Percentiles rank a stretch among this genome's conserved stretches.
Conservation (phyloP, 2,113 vertebrate species). For the Clarias batrachus region DNA sequence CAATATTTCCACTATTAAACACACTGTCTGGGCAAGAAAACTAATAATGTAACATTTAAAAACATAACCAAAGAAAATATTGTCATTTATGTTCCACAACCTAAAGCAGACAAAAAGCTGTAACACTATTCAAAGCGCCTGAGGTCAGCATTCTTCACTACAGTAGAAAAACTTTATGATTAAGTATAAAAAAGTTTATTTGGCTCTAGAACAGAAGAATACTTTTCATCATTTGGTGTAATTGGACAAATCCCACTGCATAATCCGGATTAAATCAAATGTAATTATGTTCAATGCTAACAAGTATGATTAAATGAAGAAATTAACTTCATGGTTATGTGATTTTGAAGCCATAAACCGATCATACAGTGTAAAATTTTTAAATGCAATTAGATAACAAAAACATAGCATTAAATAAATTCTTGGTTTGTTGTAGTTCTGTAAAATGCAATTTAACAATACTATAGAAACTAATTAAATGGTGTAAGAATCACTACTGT, state of each 20-base stretch:
- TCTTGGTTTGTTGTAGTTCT: background rate
- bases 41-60: background rate
- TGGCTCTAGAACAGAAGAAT: slow-evolving; percentile 26
- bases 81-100: background rate
- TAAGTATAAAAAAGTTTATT: background rate
- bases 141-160: background rate
- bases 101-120: background rate
- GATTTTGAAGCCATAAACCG: background rate
- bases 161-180: background rate
- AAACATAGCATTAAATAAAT: background rate
- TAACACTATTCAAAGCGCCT: background rate
- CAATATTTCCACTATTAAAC: background rate
- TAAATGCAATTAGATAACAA: background rate
- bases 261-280: slow-evolving; percentile 10
- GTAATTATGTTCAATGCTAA: background rate
- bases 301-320: background rate
- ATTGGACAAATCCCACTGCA: slow-evolving; percentile 19
- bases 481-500: background rate
- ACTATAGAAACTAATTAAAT: background rate
- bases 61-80: background rate
- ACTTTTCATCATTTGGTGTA: background rate
- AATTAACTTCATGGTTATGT: background rate
- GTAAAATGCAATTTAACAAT: background rate
- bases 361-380: background rate
- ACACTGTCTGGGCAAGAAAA: background rate